phyloP scores from a whole-genome alignment of 1,140 invertebrate genomes.

The Bombus polaris region DNA sequence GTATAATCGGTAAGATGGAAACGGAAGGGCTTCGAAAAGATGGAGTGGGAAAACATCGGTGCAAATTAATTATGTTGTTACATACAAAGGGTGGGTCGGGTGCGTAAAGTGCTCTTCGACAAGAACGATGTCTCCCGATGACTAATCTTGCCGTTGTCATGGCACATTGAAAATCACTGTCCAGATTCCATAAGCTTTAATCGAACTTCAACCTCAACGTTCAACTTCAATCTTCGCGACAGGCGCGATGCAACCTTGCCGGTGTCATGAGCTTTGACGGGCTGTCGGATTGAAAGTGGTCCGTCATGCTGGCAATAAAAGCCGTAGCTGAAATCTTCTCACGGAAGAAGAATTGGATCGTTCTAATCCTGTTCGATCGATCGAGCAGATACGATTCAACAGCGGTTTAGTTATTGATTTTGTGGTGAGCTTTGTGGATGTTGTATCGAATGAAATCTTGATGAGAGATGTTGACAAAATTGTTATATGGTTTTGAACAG shows the following conservation, averaged over 20 bases:
- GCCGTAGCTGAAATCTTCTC: background rate
- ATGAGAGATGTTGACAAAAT: background rate
- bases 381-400: background rate
- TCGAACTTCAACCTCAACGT: conserved; percentile 2
- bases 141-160: background rate
- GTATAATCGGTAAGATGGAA: no score
- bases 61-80: no score
- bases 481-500: no score
- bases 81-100: no score
- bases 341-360: background rate
- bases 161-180: conserved; percentile 9
- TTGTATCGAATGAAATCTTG: background rate
- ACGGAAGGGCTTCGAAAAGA: no score
- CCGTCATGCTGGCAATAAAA: background rate
- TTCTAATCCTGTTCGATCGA: background rate
- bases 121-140: background rate
- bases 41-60: no score
- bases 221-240: background rate
- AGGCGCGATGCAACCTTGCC: background rate
- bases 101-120: background rate
- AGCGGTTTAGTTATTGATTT: background rate
- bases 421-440: background rate
- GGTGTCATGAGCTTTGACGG: conserved; percentile 12
- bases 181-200: conserved; percentile 18
- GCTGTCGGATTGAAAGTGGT: background rate